phyloP scores from a whole-genome alignment of 1,140 invertebrate species.

The Planococcus citri region DNA sequence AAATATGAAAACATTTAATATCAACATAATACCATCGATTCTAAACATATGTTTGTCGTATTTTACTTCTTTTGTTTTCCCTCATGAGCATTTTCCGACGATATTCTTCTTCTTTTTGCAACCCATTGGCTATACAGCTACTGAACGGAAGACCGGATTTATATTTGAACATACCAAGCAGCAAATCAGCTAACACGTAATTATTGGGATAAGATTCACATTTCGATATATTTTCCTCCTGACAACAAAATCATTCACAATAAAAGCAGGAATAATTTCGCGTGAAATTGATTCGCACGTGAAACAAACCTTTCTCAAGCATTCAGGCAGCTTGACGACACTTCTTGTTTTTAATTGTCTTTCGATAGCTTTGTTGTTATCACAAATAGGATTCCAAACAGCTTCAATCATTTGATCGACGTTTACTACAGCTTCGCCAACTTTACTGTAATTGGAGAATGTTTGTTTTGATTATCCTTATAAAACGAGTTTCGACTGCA shows the following conservation, averaged over 20 bases:
- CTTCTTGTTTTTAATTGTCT: background rate
- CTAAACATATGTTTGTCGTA: background rate
- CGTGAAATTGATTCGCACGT: background rate
- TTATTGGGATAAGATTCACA: background rate
- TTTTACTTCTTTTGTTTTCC: background rate
- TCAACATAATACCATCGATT: background rate
- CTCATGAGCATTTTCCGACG: background rate
- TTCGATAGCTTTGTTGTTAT: background rate
- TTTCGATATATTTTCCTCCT: background rate
- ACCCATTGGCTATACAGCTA: background rate
- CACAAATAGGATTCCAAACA: background rate
- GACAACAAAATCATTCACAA: background rate
- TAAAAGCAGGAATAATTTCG: background rate
- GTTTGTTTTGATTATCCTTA: too few relatives aligned
- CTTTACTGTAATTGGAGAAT: background rate
- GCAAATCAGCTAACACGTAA: background rate
- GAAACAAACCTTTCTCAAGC: background rate
- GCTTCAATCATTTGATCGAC: background rate
- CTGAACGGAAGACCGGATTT: constrained; percentile 13
- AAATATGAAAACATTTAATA: background rate
- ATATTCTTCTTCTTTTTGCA: background rate
- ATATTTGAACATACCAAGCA: background rate
- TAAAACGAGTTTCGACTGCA: too few relatives aligned
- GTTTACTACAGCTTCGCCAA: background rate
- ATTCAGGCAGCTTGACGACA: background rate